phyloP scores from a whole-genome alignment of 2,797 vertebrate genomes.

The Artibeus jamaicensis region DNA sequence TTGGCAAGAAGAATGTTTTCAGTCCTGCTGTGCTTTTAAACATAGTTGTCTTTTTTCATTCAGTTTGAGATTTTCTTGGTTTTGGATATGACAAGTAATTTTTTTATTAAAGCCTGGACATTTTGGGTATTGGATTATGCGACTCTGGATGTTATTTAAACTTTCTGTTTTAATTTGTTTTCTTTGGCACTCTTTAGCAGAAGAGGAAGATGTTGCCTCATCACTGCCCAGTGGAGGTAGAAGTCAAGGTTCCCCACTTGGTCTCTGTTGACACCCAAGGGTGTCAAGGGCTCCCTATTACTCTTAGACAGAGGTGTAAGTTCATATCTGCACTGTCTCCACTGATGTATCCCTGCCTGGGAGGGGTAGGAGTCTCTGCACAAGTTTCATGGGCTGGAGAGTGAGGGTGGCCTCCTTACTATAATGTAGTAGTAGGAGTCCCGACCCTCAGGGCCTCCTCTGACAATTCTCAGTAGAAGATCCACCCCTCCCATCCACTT shows the following conservation, averaged over 20 bases:
- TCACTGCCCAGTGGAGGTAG: not conserved
- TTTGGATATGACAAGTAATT: not conserved
- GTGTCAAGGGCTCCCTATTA: not conserved
- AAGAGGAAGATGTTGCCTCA: not conserved
- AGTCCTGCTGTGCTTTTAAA: not conserved
- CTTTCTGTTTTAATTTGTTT: not conserved
- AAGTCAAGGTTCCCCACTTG: not conserved
- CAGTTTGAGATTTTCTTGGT: not conserved
- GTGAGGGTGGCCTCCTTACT: not conserved
- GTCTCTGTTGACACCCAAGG: not conserved
- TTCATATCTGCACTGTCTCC: not conserved
- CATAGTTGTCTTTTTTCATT: not conserved
- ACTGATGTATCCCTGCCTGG: not conserved
- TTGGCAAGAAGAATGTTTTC: not conserved
- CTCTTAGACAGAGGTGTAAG: not conserved
- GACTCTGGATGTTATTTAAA: not conserved
- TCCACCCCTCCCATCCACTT: not conserved
- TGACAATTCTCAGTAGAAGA: not conserved
- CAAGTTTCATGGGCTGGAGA: not conserved
- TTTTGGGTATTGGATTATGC: not conserved
- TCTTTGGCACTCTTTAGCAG: not conserved
- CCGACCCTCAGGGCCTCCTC: not conserved
- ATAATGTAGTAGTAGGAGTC: not conserved
- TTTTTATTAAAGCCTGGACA: not conserved
- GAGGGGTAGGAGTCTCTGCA: not conserved